Percentiles rank a stretch among this genome's conserved stretches.
Conservation (phyloP, 2,113 vertebrate genomes). For the Cnemophilus loriae region DNA sequence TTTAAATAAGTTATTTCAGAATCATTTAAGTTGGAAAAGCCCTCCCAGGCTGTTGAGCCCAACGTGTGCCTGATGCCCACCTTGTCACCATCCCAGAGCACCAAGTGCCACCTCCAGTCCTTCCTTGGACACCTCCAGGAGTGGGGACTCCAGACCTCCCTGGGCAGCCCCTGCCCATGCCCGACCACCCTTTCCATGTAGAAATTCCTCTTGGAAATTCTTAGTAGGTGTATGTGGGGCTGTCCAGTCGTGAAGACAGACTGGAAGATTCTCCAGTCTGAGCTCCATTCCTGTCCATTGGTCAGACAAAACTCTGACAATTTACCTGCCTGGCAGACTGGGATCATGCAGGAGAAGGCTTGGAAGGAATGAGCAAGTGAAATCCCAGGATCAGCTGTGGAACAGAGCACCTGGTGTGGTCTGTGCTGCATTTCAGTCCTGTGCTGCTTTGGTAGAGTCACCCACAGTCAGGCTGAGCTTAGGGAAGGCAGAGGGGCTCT, state of each 20-base stretch:
- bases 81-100: background rate
- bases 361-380: background rate
- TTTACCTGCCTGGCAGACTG: background rate
- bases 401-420: background rate
- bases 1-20: background rate
- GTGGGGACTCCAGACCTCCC: background rate
- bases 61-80: fast-evolving
- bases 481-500: background rate
- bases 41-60: fast-evolving
- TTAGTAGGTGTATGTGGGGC: background rate
- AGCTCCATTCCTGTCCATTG: background rate
- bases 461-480: background rate
- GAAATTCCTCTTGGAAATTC: background rate
- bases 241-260: background rate
- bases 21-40: background rate
- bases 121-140: background rate
- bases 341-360: background rate
- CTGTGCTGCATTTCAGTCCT: background rate
- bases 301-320: background rate
- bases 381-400: background rate
- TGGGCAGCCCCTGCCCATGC: fast-evolving
- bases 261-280: background rate
- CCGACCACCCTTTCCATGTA: too few relatives aligned
- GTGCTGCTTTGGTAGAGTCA: background rate
- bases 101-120: background rate